phyloP scores from a whole-genome alignment of 2,113 vertebrate species.

The Plestiodon gilberti region DNA sequence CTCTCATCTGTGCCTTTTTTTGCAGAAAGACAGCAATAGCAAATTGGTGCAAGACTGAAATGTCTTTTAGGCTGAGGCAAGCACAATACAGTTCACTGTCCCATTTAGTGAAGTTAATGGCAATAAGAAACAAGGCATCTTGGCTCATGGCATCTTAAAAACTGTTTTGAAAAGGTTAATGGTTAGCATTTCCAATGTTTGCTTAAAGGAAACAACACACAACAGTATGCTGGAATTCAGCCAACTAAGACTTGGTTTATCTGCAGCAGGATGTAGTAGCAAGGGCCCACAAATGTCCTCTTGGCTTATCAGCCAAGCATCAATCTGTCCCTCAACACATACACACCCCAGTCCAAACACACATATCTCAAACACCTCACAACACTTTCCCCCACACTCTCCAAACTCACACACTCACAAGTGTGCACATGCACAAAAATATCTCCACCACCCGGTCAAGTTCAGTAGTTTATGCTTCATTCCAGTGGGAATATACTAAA shows the following conservation, averaged over 20 bases:
- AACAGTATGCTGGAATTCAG: conserved; percentile 33
- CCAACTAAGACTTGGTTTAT: conserved; percentile 1
- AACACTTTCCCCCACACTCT: too few relatives aligned
- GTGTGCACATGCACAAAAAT: too few relatives aligned
- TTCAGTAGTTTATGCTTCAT: too few relatives aligned
- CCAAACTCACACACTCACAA: too few relatives aligned
- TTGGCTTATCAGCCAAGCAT: too few relatives aligned
- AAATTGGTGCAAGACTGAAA: conserved; percentile 41
- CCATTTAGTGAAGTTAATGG: conserved; percentile 63
- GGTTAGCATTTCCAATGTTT: conserved; percentile 52
- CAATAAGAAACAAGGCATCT: conserved; percentile 51
- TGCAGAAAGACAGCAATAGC: not conserved
- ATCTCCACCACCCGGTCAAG: too few relatives aligned
- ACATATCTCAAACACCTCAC: too few relatives aligned
- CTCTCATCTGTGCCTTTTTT: conserved; percentile 38
- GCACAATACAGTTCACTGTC: conserved; percentile 41
- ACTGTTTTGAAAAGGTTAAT: conserved; percentile 64
- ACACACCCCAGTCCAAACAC: too few relatives aligned
- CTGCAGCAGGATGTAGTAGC: conserved; percentile 35
- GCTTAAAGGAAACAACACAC: conserved; percentile 24
- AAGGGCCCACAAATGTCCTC: not conserved
- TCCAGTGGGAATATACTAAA: too few relatives aligned
- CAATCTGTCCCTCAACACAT: too few relatives aligned
- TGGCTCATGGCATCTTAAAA: conserved; percentile 62
- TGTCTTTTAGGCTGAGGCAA: conserved; percentile 50